A percentile compares a stretch with the other conserved stretches of the same genome.
Conservation (phyloP, 1,140 invertebrate species). For the Cyclargus thomasi region DNA sequence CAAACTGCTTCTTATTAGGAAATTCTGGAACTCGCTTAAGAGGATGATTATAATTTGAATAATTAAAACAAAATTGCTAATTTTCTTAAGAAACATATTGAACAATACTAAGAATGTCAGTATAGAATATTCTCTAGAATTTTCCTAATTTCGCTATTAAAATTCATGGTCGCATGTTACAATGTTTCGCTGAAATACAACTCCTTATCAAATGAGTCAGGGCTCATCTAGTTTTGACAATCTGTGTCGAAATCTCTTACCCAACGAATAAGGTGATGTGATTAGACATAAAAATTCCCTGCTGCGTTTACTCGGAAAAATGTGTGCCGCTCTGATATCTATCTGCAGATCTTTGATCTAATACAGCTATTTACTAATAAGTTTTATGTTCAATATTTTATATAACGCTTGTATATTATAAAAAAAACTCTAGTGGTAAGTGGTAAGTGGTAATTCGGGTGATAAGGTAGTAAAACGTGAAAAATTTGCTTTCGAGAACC, state of each 20-base stretch:
- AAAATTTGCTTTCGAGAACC: no score
- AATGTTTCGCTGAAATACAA: conserved; percentile 4
- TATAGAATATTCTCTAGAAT: no score
- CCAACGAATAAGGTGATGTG: conserved; percentile 5
- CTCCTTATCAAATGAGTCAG: not conserved
- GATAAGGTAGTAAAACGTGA: no score
- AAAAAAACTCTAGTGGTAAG: not conserved
- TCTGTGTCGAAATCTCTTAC: conserved; percentile 7
- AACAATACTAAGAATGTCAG: not conserved
- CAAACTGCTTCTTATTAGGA: no score
- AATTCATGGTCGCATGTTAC: not conserved
- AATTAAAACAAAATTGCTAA: no score
- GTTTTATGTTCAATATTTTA: not conserved
- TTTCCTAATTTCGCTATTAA: not conserved
- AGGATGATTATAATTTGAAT: no score
- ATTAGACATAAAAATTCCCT: conserved; percentile 15
- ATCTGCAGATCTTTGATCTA: conserved; percentile 5
- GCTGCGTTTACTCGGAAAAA: conserved; percentile 11
- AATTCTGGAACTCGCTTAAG: no score
- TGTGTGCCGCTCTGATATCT: conserved; percentile 4
- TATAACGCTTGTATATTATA: not conserved
- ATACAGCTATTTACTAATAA: not conserved
- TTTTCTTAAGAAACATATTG: not conserved
- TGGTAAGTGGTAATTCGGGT: no score
- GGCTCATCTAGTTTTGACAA: conserved; percentile 2